These are phyloP conservation scores for Etheostoma perlongum DNA, from an alignment of 2,797 vertebrate genomes.

Conservation along the genomic window DNA sequence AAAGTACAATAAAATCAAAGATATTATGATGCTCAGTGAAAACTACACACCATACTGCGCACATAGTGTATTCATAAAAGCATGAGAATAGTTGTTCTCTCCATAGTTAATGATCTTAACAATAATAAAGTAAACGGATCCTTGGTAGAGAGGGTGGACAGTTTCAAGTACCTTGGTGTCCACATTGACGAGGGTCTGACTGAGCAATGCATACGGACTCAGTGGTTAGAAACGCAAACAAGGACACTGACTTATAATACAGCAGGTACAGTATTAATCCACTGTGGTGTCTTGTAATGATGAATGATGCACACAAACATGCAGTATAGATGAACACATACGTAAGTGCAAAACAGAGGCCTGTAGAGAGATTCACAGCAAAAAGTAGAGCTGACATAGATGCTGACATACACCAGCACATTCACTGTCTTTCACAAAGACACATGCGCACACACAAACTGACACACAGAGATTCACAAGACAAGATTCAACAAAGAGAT, in stretches of 20 bases:
- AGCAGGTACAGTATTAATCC: slow-evolving; percentile 30
- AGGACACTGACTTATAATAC: no score
- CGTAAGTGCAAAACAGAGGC: slow-evolving; percentile 8
- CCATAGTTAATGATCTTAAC: neutral
- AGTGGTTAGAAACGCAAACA: no score
- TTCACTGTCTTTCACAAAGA: slow-evolving; percentile 16
- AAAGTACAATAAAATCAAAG: slow-evolving; percentile 1
- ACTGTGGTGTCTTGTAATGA: slow-evolving; percentile 22
- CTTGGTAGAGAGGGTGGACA: no score
- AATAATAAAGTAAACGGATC: neutral
- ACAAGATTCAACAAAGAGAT: slow-evolving; percentile 14
- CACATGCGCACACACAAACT: neutral
- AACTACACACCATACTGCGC: neutral
- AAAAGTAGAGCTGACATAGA: slow-evolving; percentile 31
- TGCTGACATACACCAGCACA: slow-evolving; percentile 14
- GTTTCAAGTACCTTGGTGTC: no score
- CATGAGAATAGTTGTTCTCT: no score
- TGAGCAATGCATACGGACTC: no score
- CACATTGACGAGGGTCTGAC: no score
- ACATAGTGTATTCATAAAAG: neutral
- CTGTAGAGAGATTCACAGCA: slow-evolving; percentile 11
- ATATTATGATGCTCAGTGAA: neutral
- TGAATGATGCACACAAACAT: slow-evolving; percentile 23
- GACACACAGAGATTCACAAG: slow-evolving; percentile 9
- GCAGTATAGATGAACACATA: slow-evolving; percentile 21